A percentile compares a stretch with the other conserved stretches of the same genome.
These are phyloP conservation scores for Argopecten irradians DNA, from an alignment of 1,140 invertebrate species.

Conservation along the genomic window DNA sequence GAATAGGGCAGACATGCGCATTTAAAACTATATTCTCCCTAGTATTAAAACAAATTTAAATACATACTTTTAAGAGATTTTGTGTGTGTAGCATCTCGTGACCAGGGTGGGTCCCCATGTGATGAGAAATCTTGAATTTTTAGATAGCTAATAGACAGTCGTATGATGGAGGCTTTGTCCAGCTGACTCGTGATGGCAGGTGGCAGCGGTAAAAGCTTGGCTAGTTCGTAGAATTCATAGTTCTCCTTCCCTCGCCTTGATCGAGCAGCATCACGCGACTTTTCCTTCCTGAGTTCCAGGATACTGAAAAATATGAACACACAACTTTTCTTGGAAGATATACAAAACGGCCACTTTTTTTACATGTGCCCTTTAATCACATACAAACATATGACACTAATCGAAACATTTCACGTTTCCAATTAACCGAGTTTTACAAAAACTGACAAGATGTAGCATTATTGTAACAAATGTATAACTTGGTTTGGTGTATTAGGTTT, in stretches of 20 bases:
- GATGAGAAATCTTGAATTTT: constrained; percentile 96
- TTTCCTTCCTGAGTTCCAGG: constrained; percentile 96
- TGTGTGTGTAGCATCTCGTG: constrained; percentile 78
- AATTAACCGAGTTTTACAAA: too few relatives aligned
- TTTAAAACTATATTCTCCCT: neutral
- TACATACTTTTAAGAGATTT: constrained; percentile 91
- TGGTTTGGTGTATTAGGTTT: too few relatives aligned
- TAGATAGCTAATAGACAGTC: constrained; percentile 97
- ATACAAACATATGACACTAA: too few relatives aligned
- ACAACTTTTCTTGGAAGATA: constrained; percentile 13
- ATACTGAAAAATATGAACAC: constrained; percentile 82
- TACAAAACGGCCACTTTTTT: neutral
- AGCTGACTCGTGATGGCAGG: constrained; percentile 97
- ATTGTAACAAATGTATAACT: too few relatives aligned
- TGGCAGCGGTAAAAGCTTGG: constrained; percentile 97
- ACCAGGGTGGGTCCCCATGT: constrained; percentile 97
- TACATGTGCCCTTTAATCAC: neutral
- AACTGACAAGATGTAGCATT: too few relatives aligned
- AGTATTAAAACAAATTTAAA: too few relatives aligned
- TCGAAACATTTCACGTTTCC: too few relatives aligned
- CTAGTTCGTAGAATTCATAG: constrained; percentile 98
- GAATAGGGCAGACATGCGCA: too few relatives aligned
- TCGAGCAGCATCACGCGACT: constrained; percentile 95
- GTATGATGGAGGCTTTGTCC: constrained; percentile 99
- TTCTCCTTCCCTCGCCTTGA: constrained; percentile 97